Evolutionary conservation across 1,140 invertebrate species (phyloP).

Genomic region (Carposina sasakii): DNA sequence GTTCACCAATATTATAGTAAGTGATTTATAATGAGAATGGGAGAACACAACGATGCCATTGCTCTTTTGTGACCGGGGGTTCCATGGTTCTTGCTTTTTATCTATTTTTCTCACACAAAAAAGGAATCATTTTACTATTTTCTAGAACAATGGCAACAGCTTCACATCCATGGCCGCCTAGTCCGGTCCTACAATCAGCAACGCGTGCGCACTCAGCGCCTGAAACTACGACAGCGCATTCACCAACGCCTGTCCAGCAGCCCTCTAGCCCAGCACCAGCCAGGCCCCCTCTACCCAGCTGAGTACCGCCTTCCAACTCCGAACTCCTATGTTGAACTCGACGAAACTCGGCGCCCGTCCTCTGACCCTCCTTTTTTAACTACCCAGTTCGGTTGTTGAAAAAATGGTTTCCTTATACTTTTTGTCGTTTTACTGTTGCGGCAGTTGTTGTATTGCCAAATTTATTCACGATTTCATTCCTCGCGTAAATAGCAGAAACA

Average conservation of each 20-base stretch:
- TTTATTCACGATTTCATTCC: no score
- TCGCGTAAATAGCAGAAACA: no score
- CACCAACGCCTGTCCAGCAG: slow-evolving; percentile 46
- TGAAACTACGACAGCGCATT: slow-evolving; percentile 75
- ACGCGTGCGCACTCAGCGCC: slow-evolving; percentile 82
- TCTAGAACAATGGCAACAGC: slow-evolving; percentile 72
- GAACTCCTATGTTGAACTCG: slow-evolving; percentile 72
- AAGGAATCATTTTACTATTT: no score
- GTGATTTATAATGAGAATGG: no score
- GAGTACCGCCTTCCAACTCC: slow-evolving; percentile 71
- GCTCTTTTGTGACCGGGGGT: no score
- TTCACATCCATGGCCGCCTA: slow-evolving; percentile 81
- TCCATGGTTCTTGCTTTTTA: no score
- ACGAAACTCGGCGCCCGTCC: slow-evolving; percentile 68
- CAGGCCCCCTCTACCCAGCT: slow-evolving; percentile 67
- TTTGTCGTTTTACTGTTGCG: no score
- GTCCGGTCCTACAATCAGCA: slow-evolving; percentile 80
- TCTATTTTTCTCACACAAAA: no score
- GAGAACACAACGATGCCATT: no score
- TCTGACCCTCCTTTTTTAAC: slow-evolving; percentile 48
- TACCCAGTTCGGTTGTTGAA: slow-evolving; percentile 44
- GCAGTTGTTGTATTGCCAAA: no score
- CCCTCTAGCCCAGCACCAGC: slow-evolving; percentile 53
- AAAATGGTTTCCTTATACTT: slow-evolving; percentile 56
- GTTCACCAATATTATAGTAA: no score